Evolutionary conservation across 2,888 invertebrate species (phyloP).

Genomic region (Watsonalla cultraria): DNA sequence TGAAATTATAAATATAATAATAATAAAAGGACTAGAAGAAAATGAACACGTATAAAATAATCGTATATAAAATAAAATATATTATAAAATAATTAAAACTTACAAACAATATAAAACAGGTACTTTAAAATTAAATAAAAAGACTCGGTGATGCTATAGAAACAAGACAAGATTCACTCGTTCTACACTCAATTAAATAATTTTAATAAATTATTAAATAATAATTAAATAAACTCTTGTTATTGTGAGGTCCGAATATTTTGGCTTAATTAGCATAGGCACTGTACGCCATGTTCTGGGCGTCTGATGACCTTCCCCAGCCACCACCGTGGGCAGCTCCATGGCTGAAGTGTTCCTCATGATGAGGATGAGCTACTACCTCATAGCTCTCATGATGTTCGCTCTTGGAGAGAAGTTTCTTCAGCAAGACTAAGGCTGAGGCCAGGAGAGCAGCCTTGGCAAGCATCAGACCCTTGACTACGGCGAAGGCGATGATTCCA

Average conservation of each 20-base stretch:
- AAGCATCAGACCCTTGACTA: slow-evolving; percentile 90
- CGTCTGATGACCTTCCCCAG: slow-evolving; percentile 83
- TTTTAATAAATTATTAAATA: slow-evolving; percentile 70
- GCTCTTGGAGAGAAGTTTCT: slow-evolving; percentile 85
- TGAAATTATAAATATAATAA: slow-evolving; percentile 11
- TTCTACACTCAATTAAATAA: slow-evolving; percentile 46
- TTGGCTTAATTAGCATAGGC: slow-evolving; percentile 77
- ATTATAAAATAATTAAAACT: slow-evolving; percentile 48
- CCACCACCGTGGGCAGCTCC: slow-evolving; percentile 76
- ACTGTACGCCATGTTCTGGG: slow-evolving; percentile 85
- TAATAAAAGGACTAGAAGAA: slow-evolving; percentile 39
- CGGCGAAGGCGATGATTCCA: slow-evolving; percentile 85
- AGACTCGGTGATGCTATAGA: slow-evolving; percentile 37
- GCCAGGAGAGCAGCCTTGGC: slow-evolving; percentile 90
- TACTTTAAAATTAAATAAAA: slow-evolving; percentile 41
- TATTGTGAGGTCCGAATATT: slow-evolving; percentile 64
- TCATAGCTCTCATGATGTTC: slow-evolving; percentile 85
- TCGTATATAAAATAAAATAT: slow-evolving; percentile 18
- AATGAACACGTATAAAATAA: slow-evolving; percentile 36
- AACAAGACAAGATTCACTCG: slow-evolving; percentile 62
- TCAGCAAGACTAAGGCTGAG: slow-evolving; percentile 82
- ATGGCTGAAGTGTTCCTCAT: slow-evolving; percentile 77
- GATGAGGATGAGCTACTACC: slow-evolving; percentile 84
- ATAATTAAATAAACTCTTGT: slow-evolving; percentile 55
- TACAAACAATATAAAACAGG: slow-evolving; percentile 48